These are phyloP conservation scores for Lanistes nyassanus DNA, from an alignment of 1,140 invertebrate species.

Conservation along the genomic window DNA sequence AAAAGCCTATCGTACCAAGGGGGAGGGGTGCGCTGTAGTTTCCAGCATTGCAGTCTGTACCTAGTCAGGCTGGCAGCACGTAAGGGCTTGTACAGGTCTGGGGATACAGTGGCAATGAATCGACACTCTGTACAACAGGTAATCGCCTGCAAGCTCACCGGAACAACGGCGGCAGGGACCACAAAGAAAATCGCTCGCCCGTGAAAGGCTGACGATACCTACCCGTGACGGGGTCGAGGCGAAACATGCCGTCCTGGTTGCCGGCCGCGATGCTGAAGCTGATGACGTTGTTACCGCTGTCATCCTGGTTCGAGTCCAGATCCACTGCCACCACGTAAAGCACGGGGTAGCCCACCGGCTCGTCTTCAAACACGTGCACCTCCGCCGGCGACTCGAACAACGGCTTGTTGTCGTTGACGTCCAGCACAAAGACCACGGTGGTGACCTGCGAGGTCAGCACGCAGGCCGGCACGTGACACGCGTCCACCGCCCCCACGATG, in stretches of 20 bases:
- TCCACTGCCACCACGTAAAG: constrained; percentile 87
- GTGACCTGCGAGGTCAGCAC: constrained; percentile 81
- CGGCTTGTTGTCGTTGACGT: constrained; percentile 81
- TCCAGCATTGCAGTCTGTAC: no score
- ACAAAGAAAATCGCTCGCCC: no score
- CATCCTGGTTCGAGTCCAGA: constrained; percentile 82
- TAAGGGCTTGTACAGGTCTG: no score
- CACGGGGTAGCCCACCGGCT: constrained; percentile 74
- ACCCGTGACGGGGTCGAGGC: constrained; percentile 81
- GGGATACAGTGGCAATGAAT: no score
- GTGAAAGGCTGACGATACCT: constrained; percentile 12
- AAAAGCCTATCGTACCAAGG: no score
- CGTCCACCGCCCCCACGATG: constrained; percentile 85
- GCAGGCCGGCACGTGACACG: constrained; percentile 76
- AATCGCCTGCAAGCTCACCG: no score
- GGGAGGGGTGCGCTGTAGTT: no score
- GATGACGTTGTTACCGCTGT: constrained; percentile 81
- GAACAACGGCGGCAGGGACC: no score
- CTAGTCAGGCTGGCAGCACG: no score
- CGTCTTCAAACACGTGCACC: constrained; percentile 69
- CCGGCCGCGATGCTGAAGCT: constrained; percentile 76
- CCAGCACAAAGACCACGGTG: constrained; percentile 81
- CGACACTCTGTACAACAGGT: no score
- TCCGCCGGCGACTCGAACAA: constrained; percentile 62
- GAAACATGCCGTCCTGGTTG: constrained; percentile 85